phyloP scores from a whole-genome alignment of 2,113 vertebrate genomes.

The Hyaena hyaena region DNA sequence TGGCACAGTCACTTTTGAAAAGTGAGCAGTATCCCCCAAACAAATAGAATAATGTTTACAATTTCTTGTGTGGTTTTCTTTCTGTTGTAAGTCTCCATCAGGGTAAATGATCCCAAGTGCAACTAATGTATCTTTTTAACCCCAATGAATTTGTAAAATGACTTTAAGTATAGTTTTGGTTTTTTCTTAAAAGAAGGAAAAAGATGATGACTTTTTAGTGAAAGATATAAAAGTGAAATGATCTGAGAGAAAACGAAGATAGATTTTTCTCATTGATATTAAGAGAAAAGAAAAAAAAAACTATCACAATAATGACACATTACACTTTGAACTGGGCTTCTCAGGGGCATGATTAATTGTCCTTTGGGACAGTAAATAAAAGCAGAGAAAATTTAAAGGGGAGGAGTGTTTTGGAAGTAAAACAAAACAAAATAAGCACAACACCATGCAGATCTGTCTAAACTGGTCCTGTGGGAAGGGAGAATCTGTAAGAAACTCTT shows the following conservation, averaged over 20 bases:
- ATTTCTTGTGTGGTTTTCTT: not conserved
- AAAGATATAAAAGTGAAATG: not conserved
- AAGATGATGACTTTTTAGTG: not conserved
- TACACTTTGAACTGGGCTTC: not conserved
- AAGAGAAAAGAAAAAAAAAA: constrained; percentile 14
- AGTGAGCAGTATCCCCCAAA: not conserved
- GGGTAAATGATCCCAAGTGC: not conserved
- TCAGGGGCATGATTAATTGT: not conserved
- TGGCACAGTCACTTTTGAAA: not conserved
- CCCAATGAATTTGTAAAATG: not conserved
- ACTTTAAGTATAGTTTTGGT: constrained; percentile 24
- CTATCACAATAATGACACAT: not conserved
- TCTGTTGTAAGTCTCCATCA: not conserved
- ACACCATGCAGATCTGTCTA: not conserved
- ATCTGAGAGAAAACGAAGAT: not conserved
- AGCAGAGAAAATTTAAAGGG: not conserved
- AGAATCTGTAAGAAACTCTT: constrained; percentile 7
- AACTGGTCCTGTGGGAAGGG: not conserved
- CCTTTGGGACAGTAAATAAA: not conserved
- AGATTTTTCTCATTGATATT: constrained; percentile 30
- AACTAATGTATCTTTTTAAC: not conserved
- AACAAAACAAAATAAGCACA: not conserved
- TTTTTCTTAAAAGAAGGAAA: not conserved
- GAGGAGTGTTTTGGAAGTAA: not conserved
- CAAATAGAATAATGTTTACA: not conserved